phyloP scores from a whole-genome alignment of 2,113 vertebrate genomes.

The Ptilonorhynchus violaceus region DNA sequence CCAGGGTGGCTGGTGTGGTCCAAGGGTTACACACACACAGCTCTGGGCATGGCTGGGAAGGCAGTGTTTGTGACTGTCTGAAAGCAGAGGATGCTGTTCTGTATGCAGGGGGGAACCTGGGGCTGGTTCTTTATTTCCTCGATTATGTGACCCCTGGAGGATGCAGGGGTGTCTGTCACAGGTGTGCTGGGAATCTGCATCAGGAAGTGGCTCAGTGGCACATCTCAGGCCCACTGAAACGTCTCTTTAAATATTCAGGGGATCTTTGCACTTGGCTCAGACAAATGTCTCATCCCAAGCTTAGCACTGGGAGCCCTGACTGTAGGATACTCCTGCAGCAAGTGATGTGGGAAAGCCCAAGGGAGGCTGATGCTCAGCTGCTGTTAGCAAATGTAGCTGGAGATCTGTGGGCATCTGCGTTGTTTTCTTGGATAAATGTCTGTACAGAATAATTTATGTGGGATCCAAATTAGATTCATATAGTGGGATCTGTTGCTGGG shows the following conservation, averaged over 20 bases:
- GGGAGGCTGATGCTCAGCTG: not conserved
- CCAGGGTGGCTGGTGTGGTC: not conserved
- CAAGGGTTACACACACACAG: rapidly evolving
- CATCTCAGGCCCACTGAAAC: not conserved
- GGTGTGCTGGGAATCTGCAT: not conserved
- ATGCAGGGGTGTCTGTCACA: not conserved
- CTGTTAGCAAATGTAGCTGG: not conserved
- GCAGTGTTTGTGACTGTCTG: not conserved
- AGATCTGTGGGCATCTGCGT: not conserved
- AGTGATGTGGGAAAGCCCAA: not conserved
- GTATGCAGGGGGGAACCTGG: not conserved
- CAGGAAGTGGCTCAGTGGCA: not conserved
- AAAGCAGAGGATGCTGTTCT: not conserved
- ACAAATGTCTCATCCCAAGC: not conserved
- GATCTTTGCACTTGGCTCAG: not conserved
- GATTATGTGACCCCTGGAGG: not conserved
- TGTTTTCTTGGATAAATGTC: not conserved
- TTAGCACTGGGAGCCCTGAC: not conserved
- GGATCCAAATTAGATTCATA: not conserved
- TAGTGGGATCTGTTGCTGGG: not conserved
- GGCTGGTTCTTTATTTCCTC: not conserved
- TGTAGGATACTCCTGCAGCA: not conserved
- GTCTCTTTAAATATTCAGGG: not conserved
- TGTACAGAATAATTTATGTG: not conserved
- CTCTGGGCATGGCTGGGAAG: not conserved